Evolutionary conservation across 2,113 vertebrate species (phyloP).

Genomic region (Heterochromis multidens): DNA sequence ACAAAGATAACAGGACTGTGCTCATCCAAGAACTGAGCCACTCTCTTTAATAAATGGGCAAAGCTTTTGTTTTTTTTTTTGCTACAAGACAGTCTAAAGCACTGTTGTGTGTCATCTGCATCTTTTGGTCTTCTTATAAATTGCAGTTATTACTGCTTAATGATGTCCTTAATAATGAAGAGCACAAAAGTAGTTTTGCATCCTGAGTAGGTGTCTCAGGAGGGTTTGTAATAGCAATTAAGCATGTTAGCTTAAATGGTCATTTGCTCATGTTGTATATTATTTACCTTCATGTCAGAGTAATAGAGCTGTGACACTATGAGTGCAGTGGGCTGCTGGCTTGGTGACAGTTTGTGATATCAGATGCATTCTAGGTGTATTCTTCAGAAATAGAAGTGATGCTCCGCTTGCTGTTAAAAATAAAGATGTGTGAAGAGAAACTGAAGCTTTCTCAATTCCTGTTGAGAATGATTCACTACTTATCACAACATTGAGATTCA

Average conservation of each 20-base stretch:
- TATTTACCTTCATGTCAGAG: background rate
- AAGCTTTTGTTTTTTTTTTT: background rate
- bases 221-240: background rate
- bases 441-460: background rate
- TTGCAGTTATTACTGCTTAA: background rate
- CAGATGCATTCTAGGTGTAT: background rate
- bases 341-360: background rate
- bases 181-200: background rate
- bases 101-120: too few relatives aligned
- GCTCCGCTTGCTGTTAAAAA: background rate
- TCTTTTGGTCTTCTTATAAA: background rate
- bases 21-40: background rate
- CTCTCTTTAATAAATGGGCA: background rate
- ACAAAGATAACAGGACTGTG: background rate
- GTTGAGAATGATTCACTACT: background rate
- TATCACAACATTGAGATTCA: background rate
- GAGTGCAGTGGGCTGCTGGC: background rate
- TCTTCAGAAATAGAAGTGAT: background rate
- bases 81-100: too few relatives aligned
- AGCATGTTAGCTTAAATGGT: background rate
- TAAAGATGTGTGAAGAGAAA: background rate
- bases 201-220: background rate
- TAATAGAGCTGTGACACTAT: background rate
- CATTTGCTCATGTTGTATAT: background rate
- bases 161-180: background rate